Evolutionary conservation across 2,888 invertebrate species (phyloP), one percentile per base, ranked within the genome.

Genomic region (Maniola hyperantus): DNA sequence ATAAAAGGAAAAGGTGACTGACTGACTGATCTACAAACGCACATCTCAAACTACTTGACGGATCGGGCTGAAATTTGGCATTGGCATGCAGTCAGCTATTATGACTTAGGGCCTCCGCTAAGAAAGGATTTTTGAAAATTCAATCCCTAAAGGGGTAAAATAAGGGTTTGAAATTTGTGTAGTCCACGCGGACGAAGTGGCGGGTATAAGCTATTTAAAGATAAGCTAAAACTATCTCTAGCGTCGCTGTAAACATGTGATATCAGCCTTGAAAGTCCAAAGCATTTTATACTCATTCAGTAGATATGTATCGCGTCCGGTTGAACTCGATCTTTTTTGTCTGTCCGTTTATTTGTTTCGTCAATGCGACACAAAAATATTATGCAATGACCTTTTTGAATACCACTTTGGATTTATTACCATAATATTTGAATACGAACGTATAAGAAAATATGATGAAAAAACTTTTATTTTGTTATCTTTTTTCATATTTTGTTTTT

Each of bases 271-370:
- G 39, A 26, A 33, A 26, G 8, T 33, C 26, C 33, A 11, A 55
- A 39, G 55, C 55, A 39, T 55, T 70, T 71, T 62, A 57, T 63
- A 59, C 66, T 64, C 71, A 72, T 71, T 72, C 66, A 62, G 69
- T 70, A 39, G 8, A 11, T 42, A 73, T 76, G 71, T 73, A 72
- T 77, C 58, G 67, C 68, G 66, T 46, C 63, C 64, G 62, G 69
- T 73, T 71, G 65, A 69, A 71, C 65, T 36, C 55, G 55, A n/a
- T n/a, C 53, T 53, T 74, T 78, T 77, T 74, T 68, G 71, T 73
- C 66, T 69, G 71, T 70, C 65, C 67, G 57, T 72, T 71, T 65
- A 64, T 76, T 75, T 75, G 69, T 79, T 72, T 73, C 62, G 64
- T 71, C 65, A 72, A 68, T 65, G 63, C 65, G 60, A 65, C 53